Percentiles rank a stretch among this genome's conserved stretches.
These are phyloP conservation scores for Alca torda DNA, from an alignment of 2,797 vertebrate species.

Conservation along the genomic window DNA sequence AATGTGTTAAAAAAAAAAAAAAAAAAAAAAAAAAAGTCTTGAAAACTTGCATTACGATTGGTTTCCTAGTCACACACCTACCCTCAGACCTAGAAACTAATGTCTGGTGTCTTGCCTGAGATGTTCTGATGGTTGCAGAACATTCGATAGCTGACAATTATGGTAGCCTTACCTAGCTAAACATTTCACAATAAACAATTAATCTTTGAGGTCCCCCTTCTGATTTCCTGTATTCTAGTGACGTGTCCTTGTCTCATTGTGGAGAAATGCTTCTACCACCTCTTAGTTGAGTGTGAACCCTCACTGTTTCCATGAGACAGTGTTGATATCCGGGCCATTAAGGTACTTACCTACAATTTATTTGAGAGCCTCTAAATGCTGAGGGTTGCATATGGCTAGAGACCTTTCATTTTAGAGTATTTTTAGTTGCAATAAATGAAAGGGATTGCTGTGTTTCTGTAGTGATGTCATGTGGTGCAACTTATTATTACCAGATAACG, in stretches of 20 bases:
- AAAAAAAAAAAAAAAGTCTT: neutral
- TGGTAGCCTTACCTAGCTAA: accelerated
- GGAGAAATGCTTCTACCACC: neutral
- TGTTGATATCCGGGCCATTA: neutral
- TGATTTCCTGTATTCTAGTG: neutral
- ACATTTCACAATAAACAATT: neutral
- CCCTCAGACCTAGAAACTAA: neutral
- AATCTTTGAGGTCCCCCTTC: neutral
- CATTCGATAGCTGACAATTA: neutral
- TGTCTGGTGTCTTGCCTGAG: neutral
- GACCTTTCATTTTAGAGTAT: neutral
- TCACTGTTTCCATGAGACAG: neutral
- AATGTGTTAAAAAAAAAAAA: neutral
- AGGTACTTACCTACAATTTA: neutral
- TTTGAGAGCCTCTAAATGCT: neutral
- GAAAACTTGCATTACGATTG: neutral
- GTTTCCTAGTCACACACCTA: neutral
- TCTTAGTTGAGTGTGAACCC: neutral
- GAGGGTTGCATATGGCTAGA: neutral
- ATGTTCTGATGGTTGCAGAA: neutral
- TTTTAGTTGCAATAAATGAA: neutral
- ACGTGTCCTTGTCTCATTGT: neutral
- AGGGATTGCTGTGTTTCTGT: neutral
- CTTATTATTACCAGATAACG: neutral
- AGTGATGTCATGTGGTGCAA: neutral